Evolutionary conservation across 2,888 invertebrate species (phyloP).

Genomic region (Neoaliturus tenellus): DNA sequence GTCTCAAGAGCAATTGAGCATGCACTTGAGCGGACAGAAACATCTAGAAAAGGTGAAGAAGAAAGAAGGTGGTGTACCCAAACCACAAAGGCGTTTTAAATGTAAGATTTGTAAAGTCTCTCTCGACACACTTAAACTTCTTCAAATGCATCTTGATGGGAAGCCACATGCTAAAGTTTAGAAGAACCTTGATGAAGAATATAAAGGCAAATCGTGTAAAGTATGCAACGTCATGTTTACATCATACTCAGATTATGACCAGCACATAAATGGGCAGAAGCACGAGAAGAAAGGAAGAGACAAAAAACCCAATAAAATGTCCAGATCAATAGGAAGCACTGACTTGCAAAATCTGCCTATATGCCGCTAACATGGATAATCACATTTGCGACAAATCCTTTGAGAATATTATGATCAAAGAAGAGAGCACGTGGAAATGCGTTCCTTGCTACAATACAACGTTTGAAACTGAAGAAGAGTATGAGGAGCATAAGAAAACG

Average conservation of each 20-base stretch:
- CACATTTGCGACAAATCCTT: neutral
- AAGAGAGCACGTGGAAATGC: neutral
- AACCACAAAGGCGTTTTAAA: neutral
- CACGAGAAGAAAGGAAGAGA: neutral
- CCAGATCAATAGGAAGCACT: neutral
- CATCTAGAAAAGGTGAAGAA: conserved; percentile 1
- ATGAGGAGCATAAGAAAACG: neutral
- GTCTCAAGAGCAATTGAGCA: conserved; percentile 8
- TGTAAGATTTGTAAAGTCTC: conserved; percentile 5
- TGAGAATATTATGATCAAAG: neutral
- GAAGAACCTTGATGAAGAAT: neutral
- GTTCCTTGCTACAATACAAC: neutral
- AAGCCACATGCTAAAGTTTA: conserved; percentile 1
- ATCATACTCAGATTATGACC: neutral
- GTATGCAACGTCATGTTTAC: neutral
- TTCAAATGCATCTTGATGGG: neutral
- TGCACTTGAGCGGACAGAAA: neutral
- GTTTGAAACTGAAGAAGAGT: conserved; percentile 10
- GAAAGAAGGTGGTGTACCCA: neutral
- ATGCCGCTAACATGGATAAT: neutral
- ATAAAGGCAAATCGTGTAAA: neutral
- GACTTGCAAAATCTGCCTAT: neutral
- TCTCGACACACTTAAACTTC: neutral
- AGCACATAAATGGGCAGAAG: neutral
- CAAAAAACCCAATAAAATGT: neutral